Base-by-base conservation (phyloP, 2,888 invertebrate genomes). In the Drosophila lacicola region DNA sequence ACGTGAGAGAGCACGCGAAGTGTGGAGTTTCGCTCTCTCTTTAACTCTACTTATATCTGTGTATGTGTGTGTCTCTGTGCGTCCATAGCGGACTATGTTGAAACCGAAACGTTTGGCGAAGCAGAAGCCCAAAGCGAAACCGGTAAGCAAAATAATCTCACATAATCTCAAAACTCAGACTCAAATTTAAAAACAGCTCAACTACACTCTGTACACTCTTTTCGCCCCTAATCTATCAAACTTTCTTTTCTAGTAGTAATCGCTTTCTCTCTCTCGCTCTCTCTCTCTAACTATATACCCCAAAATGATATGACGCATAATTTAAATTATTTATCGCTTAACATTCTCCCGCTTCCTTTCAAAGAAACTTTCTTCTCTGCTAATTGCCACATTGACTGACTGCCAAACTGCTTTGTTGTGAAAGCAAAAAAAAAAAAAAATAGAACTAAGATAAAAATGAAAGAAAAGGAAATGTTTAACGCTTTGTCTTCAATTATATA, bases 111-210 rank as follows among this genome's bases (percentile, higher is more conserved):
- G 91, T 73, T 91, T 91, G 82, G 87, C 91, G 62, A 91, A 91
- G 67, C 91, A 91, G 86, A 91, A 91, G 86, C 92, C 91, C 78
- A 91, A 91, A 91, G 92, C 91, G 73, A 91, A 91, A 89, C 91
- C 91, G 91, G 91, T 91, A 91, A 91, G 91, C 69, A 71, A 64
- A 56, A 25, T n/a, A n/a, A n/a, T n/a, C 47, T 41, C 44, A 41
- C 29, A 29, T 50, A 60, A 49, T 25, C 53, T 21, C n/a, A 5
- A 33, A 42, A 37, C 33, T 25, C 5, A 65, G 14, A 65, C 41
- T 17, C 37, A 36, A 37, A 39, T 51, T 45, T 11, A 60, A 34
- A 33, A 49, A 8, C 46, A 45, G 44, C 46, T 60, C 49, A 46
- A 61, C 25, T 6, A 25, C 25, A 29, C 8, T 8, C 29, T 8